Base-by-base conservation (phyloP, 2,888 invertebrate species). In the Gastracanthus pulcherrimus region DNA sequence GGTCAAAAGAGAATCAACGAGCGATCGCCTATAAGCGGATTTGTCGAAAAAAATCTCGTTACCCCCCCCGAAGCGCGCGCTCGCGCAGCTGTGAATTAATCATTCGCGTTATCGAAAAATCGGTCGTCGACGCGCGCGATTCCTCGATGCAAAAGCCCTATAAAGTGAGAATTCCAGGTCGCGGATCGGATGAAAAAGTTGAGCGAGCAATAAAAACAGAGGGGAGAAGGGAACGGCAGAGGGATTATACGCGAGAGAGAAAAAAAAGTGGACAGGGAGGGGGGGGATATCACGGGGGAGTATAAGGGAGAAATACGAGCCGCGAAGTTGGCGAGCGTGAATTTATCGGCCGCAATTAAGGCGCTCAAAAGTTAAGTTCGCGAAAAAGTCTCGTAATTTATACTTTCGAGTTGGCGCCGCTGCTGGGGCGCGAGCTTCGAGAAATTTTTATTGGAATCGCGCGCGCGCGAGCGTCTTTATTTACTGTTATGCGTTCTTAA, bases 31-130 rank as follows among this genome's bases (percentile, higher is more conserved):
- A 9, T 70, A 70, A 70, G 48, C 70, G 70, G 70, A 51, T 70
- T 70, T n/a, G n/a, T 36, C 26, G 70, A 4, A 13, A 55, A 70
- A 70, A 55, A 70, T 55, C 70, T 70, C 51, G 70, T 70, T 70
- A 69, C n/a, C 60, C 60, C n/a, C n/a, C n/a, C n/a, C n/a, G n/a
- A 23, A 9, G 48, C n/a, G 51, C 48, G 48, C 48, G 41, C 45
- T 3, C 45, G 26, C 55, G 26, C n/a, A n/a, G n/a, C n/a, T n/a
- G 23, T 11, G 31, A 70, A 70, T 70, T 55, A 55, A 70, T 70
- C 34, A 70, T 51, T 13, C 36, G 51, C 36, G 19, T 51, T 70
- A 69, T 48, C 23, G 45, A 19, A 16, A 13, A 11, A n/a, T n/a
- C n/a, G n/a, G n/a, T n/a, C n/a, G n/a, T n/a, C n/a, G n/a, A n/a